Conservation (phyloP, 2,113 vertebrate species). For the Daphoenositta chrysoptera region DNA sequence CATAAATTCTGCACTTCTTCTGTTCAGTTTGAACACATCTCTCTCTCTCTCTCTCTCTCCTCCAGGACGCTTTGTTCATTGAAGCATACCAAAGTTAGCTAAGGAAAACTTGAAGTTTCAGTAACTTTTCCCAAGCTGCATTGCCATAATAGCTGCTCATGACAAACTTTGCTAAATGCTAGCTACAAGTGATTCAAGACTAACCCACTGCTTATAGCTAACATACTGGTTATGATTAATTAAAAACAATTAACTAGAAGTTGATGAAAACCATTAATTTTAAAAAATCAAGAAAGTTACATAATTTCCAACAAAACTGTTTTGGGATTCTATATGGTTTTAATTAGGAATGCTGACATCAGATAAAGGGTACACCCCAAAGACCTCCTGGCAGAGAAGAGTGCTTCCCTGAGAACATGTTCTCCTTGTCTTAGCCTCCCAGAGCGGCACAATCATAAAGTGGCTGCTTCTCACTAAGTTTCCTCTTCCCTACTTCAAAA, state of each 20-base stretch:
- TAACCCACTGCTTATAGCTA: not conserved
- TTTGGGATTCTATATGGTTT: not conserved
- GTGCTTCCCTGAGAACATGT: not conserved
- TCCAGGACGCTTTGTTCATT: not conserved
- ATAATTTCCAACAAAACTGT: not conserved
- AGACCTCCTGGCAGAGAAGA: not conserved
- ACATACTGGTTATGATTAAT: not conserved
- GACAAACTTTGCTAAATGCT: not conserved
- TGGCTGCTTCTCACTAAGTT: not conserved
- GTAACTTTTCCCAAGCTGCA: not conserved
- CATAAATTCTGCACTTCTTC: not conserved
- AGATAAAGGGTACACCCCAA: not conserved
- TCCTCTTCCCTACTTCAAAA: not conserved
- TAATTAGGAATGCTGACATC: not conserved
- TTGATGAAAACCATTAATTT: not conserved
- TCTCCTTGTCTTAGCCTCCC: not conserved
- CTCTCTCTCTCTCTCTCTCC: not conserved
- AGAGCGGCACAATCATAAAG: not conserved
- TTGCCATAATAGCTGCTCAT: not conserved
- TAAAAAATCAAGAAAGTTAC: not conserved
- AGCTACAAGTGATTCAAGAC: not conserved
- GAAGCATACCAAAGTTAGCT: not conserved
- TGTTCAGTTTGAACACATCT: not conserved
- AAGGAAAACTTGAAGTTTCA: not conserved
- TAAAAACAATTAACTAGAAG: not conserved